phyloP scores from a whole-genome alignment of 1,140 invertebrate genomes.

The Steinernema feltiae region DNA sequence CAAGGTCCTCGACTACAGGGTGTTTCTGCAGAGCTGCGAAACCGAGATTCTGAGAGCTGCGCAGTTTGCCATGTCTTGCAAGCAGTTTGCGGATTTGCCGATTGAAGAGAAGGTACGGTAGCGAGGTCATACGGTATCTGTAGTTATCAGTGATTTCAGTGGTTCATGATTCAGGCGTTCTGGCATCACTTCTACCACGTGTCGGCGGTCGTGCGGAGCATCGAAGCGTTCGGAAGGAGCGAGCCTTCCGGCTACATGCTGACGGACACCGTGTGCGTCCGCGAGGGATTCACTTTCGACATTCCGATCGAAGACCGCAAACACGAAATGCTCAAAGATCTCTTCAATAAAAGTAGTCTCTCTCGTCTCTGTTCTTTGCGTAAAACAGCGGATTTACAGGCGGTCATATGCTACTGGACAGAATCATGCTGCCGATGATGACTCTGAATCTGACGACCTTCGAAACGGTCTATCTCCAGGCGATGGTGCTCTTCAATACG shows the following conservation, averaged over 20 bases:
- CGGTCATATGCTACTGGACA: background rate
- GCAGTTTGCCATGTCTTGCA: background rate
- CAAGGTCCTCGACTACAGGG: background rate
- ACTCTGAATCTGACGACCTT: background rate
- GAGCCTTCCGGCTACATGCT: background rate
- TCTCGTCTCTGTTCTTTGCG: background rate
- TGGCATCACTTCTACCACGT: background rate
- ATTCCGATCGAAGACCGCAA: background rate
- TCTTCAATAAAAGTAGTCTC: background rate
- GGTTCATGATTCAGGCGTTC: background rate
- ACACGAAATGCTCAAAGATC: background rate
- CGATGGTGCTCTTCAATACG: background rate
- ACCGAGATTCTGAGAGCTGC: background rate
- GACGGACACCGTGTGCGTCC: background rate
- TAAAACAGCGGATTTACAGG: background rate
- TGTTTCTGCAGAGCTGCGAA: background rate
- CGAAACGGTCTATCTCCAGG: background rate
- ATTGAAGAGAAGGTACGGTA: background rate
- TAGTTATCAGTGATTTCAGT: background rate
- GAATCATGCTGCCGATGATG: background rate
- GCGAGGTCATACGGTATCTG: background rate
- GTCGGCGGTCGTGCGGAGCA: background rate
- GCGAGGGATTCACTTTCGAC: background rate
- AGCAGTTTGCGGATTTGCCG: background rate
- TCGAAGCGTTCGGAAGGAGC: background rate